Percentiles rank a stretch among this genome's conserved stretches.
Evolutionary conservation across 2,797 vertebrate genomes (phyloP).

Genomic region (Esox lucius): DNA sequence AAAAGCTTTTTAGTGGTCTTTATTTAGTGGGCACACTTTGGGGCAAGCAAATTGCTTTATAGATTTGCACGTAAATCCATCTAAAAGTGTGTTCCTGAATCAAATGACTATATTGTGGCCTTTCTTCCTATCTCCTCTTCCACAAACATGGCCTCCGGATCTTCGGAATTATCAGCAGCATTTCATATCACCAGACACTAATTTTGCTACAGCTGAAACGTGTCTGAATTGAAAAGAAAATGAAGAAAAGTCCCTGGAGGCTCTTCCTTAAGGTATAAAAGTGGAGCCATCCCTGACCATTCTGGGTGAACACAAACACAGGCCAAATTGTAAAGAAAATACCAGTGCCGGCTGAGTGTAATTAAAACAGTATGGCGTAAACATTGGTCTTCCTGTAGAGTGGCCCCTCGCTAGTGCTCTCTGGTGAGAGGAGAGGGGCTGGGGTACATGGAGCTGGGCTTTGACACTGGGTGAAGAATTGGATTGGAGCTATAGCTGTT

Average conservation of each 20-base stretch:
- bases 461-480: slow-evolving; percentile 23
- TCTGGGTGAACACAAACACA: slow-evolving; percentile 63
- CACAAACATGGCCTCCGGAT: slow-evolving; percentile 7
- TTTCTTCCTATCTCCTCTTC: slow-evolving; percentile 5
- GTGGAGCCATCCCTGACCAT: slow-evolving; percentile 56
- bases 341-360: slow-evolving; percentile 68
- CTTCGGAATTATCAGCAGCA: neutral
- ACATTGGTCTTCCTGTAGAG: slow-evolving; percentile 73
- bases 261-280: slow-evolving; percentile 51
- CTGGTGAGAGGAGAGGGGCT: slow-evolving; percentile 19
- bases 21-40: no score
- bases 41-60: no score
- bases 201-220: neutral
- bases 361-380: slow-evolving; percentile 77
- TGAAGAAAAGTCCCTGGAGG: slow-evolving; percentile 18
- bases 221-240: slow-evolving; percentile 1
- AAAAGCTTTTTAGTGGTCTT: no score
- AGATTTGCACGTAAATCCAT: no score
- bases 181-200: neutral
- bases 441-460: slow-evolving; percentile 13
- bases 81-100: no score
- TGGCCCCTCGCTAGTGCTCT: slow-evolving; percentile 38
- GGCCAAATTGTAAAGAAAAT: slow-evolving; percentile 73
- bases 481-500: slow-evolving; percentile 35
- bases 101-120: slow-evolving; percentile 9